Base-by-base conservation (phyloP, 2,888 invertebrate species). In the Epirrhoe alternata region DNA sequence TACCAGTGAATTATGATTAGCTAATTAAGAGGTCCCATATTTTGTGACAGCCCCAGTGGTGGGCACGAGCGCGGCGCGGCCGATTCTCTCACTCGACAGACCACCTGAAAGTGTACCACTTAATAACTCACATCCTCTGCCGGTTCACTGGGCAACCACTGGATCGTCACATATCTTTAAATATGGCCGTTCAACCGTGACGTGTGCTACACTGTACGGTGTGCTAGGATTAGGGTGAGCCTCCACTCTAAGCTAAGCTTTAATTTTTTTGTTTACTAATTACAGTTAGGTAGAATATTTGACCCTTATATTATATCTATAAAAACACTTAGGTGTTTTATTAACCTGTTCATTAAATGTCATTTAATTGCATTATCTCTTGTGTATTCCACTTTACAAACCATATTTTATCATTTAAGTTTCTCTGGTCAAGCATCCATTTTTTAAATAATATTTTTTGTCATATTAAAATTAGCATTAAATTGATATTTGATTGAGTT, bases 91-190 rank as follows among this genome's bases (percentile, higher is more conserved):
- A 92, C 90, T 90, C 90, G 90, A 90, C 88, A 89, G 92, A 91
- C 92, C 92, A 92, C 88, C 90, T 92, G 93, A 90, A 90, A 89
- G 89, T 90, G 90, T 90, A 90, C 89, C 89, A 91, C 90, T 91
- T 91, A 92, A 92, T 92, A 88, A 90, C 92, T 92, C 92, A 89
- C 92, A 90, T 92, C 92, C 90, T 88, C 86, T 85, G 84, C 82
- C 92, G 90, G 93, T 87, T 92, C 93, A 93, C 79, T 93, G 93
- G 87, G 90, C 91, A 89, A 80, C 82, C 92, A 89, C 86, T 92
- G 92, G 88, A 89, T 89, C 91, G 93, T 90, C 92, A 91, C 92
- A 88, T 86, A 91, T 90, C 89, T 92, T 92, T 91, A 92, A 93
- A 92, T 92, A 92, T 87, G 91, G 82, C 80, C 89, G 85, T 69